Base-by-base conservation (phyloP, 2,113 vertebrate species). In the Rousettus leschenaultii region DNA sequence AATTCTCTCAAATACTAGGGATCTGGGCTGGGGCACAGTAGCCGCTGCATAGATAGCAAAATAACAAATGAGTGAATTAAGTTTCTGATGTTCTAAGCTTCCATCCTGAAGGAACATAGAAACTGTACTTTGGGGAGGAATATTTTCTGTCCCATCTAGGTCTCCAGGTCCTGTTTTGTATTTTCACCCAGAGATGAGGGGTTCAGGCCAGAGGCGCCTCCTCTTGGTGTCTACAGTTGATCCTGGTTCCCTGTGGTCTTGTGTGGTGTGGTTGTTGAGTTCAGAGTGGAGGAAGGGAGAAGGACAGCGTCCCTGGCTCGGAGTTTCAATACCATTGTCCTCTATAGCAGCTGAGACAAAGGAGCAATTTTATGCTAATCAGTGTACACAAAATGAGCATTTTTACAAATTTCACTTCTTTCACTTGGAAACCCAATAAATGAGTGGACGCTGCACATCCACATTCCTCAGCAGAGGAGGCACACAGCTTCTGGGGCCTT, bases 301-400 rank as follows among this genome's bases (percentile, higher is more conserved):
- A 68, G 38, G 24, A 86, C 94, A 75, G 71, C 82, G 91, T 95
- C 66, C 98, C 98, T 98, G 98, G 85, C 98, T 98, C 98, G 98
- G 98, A 98, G 98, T 98, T 98, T 97, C 98, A 98, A 98, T 98
- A 97, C 98, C 75, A 94, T 99, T 99, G 98, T 99, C 98, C 98
- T 98, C 97, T 79, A 92, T 95, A 93, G 96, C 88, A 90, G 68
- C 96, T 98, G 98, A 99, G 99, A 99, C 99, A 99, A 99, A 98
- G 98, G 97, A 98, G 97, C 99, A 99, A 99, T 99, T 99, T 99
- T 99, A 99, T 99, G 99, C 99, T 99, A 99, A 99, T 99, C 99
- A 99, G 98, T 28, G 94, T 99, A 99, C 98, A 98, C 98, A 98
- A 99, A 99, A 98, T 98, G 98, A 98, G 98, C 97, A 96, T 98